Evolutionary conservation across 2,113 vertebrate genomes (phyloP), one percentile per base, ranked within the genome.

Genomic region (Triplophysa dalaica): DNA sequence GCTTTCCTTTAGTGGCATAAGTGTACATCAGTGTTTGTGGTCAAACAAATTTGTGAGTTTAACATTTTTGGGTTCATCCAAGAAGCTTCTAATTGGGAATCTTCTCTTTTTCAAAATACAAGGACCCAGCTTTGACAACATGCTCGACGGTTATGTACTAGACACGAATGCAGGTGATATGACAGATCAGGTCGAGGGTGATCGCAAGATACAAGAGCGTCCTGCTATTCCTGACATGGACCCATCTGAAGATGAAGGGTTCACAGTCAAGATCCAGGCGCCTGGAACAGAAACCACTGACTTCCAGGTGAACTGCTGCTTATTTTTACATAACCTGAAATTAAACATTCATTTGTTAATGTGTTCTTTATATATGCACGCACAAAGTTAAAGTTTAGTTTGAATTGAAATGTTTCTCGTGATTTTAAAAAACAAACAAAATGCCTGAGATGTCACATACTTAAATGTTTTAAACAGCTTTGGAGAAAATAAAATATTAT

Each of bases 181-280:
- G 45, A 70, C 79, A 24, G 70, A 81, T 17, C 56, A 76, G 50
- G 60, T 70, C 2, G 45, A 90, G 89, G 87, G 89, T 48, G 92
- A 92, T 52, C 17, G 81, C 0, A 92, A 94, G 22, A 78, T 87
- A 0, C 88, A 82, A 7, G 93, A 95, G 1, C 92, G 94, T 33
- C 87, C 91, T 41, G 92, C 90, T 0, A 92, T 95, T 81, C 92
- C 94, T 82, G 96, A 98, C 83, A 91, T 94, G 70, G 94, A 95
- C 4, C 93, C 94, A 73, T 95, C 96, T 62, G 95, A 97, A 82
- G 95, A 98, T 85, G 93, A 92, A 0, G 92, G 92, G 58, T 96
- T 98, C 45, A 93, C 93, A 0, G 92, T 98, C 88, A 97, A 93
- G 89, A 96, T 99, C 83, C 94, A 95, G 45, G 94, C 93, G 1